These are phyloP conservation scores for Acleris laterana DNA, from an alignment of 2,888 invertebrate genomes.

Conservation along the genomic window DNA sequence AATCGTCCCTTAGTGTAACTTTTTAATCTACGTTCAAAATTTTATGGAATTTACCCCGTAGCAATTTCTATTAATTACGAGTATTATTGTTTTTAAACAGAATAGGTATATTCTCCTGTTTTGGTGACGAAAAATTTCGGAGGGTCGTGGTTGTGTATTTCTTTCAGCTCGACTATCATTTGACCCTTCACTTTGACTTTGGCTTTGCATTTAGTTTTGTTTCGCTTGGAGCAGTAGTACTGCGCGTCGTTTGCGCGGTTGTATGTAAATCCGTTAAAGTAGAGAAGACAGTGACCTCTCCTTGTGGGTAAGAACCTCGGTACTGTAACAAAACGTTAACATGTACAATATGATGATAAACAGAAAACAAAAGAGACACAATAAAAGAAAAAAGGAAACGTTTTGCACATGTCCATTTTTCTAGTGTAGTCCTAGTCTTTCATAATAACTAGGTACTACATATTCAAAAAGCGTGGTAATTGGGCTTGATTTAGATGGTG, in stretches of 20 bases:
- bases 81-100: background rate
- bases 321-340: no score
- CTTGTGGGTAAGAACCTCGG: constrained; percentile 2
- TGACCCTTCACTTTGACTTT: constrained; percentile 39
- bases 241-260: constrained; percentile 10
- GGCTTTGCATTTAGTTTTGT: constrained; percentile 42
- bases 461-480: no score
- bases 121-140: constrained; percentile 7
- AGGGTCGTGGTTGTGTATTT: constrained; percentile 11
- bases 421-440: no score
- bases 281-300: constrained; percentile 9
- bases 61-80: no score
- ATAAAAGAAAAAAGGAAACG: no score
- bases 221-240: constrained; percentile 21
- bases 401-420: no score
- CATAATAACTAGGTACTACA: no score
- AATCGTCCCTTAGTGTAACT: no score
- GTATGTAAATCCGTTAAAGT: constrained; percentile 14
- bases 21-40: no score
- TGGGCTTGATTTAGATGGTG: no score
- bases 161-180: background rate
- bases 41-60: background rate
- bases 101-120: constrained; percentile 8
- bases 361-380: no score
- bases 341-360: no score